phyloP scores from a whole-genome alignment of 2,888 invertebrate genomes.

The Pandemis cinnamomeana region DNA sequence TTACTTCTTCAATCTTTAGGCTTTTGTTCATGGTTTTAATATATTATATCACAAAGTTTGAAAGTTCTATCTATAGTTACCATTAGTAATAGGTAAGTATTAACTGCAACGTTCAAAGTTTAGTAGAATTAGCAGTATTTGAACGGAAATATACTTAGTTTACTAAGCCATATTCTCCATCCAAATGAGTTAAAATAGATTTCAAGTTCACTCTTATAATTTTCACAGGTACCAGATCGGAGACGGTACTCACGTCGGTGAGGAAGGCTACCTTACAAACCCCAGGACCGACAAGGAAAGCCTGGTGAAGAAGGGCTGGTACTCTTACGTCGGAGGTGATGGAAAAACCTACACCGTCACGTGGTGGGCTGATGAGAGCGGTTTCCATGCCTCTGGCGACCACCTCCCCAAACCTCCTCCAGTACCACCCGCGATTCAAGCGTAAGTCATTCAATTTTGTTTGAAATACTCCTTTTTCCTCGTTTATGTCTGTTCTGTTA shows the following conservation, averaged over 20 bases:
- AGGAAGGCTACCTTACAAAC: constrained; percentile 73
- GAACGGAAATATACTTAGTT: no score
- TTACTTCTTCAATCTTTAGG: no score
- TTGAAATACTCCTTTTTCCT: neutral
- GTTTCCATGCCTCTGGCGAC: constrained; percentile 77
- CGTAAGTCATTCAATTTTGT: constrained; percentile 63
- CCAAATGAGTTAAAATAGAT: neutral
- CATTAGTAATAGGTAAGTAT: neutral
- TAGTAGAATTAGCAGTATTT: no score
- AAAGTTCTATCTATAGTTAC: neutral
- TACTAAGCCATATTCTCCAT: neutral
- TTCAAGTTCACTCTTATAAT: neutral
- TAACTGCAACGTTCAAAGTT: no score
- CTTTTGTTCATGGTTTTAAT: neutral
- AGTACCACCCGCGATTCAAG: constrained; percentile 68
- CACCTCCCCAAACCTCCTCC: constrained; percentile 77
- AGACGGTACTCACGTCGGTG: constrained; percentile 77
- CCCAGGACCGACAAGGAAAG: constrained; percentile 68
- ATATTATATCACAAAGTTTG: neutral
- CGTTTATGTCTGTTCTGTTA: neutral
- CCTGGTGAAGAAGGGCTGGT: constrained; percentile 79
- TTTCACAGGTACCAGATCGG: constrained; percentile 69
- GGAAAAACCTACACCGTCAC: constrained; percentile 76
- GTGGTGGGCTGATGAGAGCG: constrained; percentile 78
- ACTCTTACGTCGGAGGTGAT: constrained; percentile 71